Evolutionary conservation across 2,113 vertebrate genomes (phyloP), one percentile per base, ranked within the genome.

Genomic region (Phylloscopus trochiloides): DNA sequence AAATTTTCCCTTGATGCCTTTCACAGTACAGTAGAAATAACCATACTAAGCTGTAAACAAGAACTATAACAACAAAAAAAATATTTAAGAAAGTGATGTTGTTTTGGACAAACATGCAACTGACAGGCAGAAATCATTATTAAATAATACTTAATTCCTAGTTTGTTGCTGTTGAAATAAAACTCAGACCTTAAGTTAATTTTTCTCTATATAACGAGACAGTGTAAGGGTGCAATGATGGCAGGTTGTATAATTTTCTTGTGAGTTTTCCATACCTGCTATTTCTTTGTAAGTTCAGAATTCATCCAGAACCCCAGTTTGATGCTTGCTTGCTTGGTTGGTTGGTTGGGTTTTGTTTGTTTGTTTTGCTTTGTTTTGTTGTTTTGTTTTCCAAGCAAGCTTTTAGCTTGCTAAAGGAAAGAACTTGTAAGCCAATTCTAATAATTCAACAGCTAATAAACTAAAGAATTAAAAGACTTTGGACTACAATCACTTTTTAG

Each of bases 301-400:
- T 70, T 91, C 32, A 75, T 5, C 5, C 38, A 80, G 50, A 78
- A 52, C 19, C 6, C 32, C 13, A 24, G 6, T 18, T 32, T 71
- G 29, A 3, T 1, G 1, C 17, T 29, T 4, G 11, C 5, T 29
- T 61, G 10, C 13, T 38, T 75, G 6, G 4, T 63, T 50, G 14
- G 10, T 63, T 34, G 34, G 22, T 25, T 48, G 28, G 54, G 32
- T 15, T 42, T 25, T 13, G 4, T 36, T 78, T 17, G 9, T 4
- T 48, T 10, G 10, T 18, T 1, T 34, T 25, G 7, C 3, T 59
- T 22, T 7, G 10, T 1, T 62, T 54, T 12, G 15, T 1, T 47
- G 1, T 54, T 86, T 45, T 45, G 12, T 15, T 72, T 52, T 17
- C 21, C 28, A 48, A 59, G 16, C 10, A 65, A 65, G 29, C 17